Base-by-base conservation (phyloP, 2,797 vertebrate genomes). In the Catostomus latipinnis region DNA sequence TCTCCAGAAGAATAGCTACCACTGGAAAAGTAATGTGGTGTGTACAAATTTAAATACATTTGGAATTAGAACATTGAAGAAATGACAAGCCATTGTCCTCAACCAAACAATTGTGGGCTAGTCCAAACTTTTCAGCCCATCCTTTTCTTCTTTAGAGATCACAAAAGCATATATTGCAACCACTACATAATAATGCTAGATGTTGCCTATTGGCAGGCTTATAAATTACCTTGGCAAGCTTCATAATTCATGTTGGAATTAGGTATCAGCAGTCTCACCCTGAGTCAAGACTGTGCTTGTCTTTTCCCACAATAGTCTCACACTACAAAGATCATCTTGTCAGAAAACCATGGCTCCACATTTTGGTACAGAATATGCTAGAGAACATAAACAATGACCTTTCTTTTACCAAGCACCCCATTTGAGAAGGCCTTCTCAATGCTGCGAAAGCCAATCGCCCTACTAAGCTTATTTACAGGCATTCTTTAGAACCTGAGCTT, bases 271-370 rank as follows among this genome's bases (percentile, higher is more conserved):
- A 9, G 49, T 45, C 9, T 63, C 43, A 67, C 62, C 60, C 57
- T 52, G 45, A 46, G 57, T 50, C 62, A 14, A 2, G 68, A 14
- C 11, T 70, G 63, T 68, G 54, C 16, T 22, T 62, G n/a, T 9
- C 22, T 76, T 18, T 71, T 18, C 46, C 54, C 16, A 46, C 50
- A 61, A 78, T 53, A 61, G 9, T 46, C 22, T 13, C 22, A 61
- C 14, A 58, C 34, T 66, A 82, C 69, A 85, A 57, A 81, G 63
- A 16, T 8, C 66, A 63, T 12, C 57, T 13, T 83, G 74, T 83
- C 67, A 9, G 12, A 11, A 61, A 61, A 6, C 56, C n/a, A 58
- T 16, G 61, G 58, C 11, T 46, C 8, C 43, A 57, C 13, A 7
- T 46, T 65, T 46, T 48, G 65, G 72, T 57, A 6, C 14, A 66